Conservation (phyloP, 2,888 invertebrate species). For the Meta bourneti region DNA sequence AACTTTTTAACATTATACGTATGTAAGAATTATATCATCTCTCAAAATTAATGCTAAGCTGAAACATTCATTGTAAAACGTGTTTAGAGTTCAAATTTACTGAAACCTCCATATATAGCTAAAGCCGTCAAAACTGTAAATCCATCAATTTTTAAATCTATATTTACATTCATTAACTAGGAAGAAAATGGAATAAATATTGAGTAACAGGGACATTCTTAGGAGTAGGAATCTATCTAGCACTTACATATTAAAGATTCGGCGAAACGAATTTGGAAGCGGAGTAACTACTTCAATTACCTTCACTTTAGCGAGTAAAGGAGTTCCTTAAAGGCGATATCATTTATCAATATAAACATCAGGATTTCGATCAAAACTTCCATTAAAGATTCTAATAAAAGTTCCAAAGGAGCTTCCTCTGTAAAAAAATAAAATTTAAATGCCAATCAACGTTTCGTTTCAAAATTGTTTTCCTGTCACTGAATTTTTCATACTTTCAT, state of each 20-base stretch:
- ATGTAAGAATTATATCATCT: too few species aligned
- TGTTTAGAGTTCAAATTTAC: too few species aligned
- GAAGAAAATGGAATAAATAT: too few species aligned
- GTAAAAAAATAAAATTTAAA: background rate
- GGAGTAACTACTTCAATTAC: background rate
- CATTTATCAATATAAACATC: background rate
- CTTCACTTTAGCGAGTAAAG: background rate
- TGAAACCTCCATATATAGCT: too few species aligned
- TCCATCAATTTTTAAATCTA: too few species aligned
- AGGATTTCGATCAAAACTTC: background rate
- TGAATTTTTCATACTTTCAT: background rate
- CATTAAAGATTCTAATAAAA: conserved; percentile 1
- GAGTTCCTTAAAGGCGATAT: background rate
- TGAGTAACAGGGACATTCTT: background rate
- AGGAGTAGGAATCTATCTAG: background rate
- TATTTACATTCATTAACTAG: too few species aligned
- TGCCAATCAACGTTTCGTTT: background rate
- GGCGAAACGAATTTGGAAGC: background rate
- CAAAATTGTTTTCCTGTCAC: background rate
- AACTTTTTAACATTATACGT: too few species aligned
- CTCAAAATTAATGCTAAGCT: too few species aligned
- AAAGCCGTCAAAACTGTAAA: too few species aligned
- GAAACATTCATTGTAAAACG: too few species aligned
- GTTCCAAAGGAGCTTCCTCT: background rate
- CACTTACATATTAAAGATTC: background rate